Base-by-base conservation (phyloP, 2,113 vertebrate genomes). In the Typhlomys cinereus region DNA sequence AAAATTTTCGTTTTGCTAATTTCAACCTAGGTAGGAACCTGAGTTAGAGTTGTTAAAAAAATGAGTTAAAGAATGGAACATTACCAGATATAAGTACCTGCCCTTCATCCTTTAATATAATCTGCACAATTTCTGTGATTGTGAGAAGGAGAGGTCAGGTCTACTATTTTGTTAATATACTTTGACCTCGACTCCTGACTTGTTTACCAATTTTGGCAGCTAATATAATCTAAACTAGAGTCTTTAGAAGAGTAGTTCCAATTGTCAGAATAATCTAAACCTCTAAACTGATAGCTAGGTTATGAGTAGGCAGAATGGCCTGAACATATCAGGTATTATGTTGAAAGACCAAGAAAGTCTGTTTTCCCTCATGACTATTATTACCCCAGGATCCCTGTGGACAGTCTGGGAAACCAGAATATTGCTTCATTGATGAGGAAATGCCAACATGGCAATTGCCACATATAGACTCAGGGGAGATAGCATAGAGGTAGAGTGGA, bases 341-440 rank as follows among this genome's bases (percentile, higher is more conserved):
- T 57, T 90, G 62, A 91, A 41, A 29, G n/a, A 4, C 34, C 3
- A 44, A 89, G 12, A 67, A 54, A 90, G 86, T 46, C 31, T 84
- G 18, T 7, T 52, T 85, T 54, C 1, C 81, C 14, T 23, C 6
- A 59, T 17, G 36, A 13, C 36, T 36, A 48, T 93, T 20, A 52
- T 50, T 8, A 66, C 21, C 12, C 8, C 27, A 89, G 66, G 7
- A 41, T 88, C 31, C 44, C 25, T 57, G 34, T 91, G 36, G 23
- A 67, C 4, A 83, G 23, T 41, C n/a, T 66, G 11, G 23, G 52
- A 83, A 17, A 66, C 7, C 23, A 79, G 90, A 90, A 90, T 11
- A 90, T 93, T 96, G 79, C 59, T 59, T 94, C 54, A 80, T 9
- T 83, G 13, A 48, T 94, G 79, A 61, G 29, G 95, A 96, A 97